A percentile compares a stretch with the other conserved stretches of the same genome.
These are phyloP conservation scores for Tachyglossus aculeatus DNA, from an alignment of 2,797 vertebrate species.

Conservation along the genomic window DNA sequence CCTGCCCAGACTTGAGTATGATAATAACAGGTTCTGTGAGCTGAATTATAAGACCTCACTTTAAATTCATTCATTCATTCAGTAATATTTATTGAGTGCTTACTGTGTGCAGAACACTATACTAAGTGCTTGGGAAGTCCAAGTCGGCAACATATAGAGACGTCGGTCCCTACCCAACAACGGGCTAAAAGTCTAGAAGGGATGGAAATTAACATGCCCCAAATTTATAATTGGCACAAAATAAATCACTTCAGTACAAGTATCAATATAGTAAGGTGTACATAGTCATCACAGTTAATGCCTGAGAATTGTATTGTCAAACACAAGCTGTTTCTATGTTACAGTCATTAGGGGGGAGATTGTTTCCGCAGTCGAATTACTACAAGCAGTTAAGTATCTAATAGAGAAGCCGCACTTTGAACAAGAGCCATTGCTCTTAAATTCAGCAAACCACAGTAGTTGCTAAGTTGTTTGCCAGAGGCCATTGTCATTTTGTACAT, in stretches of 20 bases:
- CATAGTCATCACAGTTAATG: slow-evolving; percentile 16
- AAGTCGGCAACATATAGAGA: too few species aligned
- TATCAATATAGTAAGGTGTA: slow-evolving; percentile 1
- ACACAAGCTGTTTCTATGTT: slow-evolving; percentile 6
- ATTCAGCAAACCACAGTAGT: neutral
- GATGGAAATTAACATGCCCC: slow-evolving; percentile 25
- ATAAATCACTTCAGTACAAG: slow-evolving; percentile 13
- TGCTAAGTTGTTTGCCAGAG: slow-evolving; percentile 25
- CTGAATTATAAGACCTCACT: too few species aligned
- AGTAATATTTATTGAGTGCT: too few species aligned
- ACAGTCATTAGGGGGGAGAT: slow-evolving; percentile 13
- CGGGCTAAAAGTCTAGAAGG: too few species aligned
- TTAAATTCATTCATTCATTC: too few species aligned
- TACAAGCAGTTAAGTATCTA: slow-evolving; percentile 27
- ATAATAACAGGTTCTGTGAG: too few species aligned
- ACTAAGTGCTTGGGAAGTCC: too few species aligned
- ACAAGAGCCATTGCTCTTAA: slow-evolving; percentile 32
- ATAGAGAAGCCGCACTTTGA: slow-evolving; percentile 2
- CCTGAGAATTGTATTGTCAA: neutral
- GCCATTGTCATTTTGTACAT: neutral
- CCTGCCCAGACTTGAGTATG: neutral
- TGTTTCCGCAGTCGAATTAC: neutral
- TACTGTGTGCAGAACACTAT: too few species aligned
- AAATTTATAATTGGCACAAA: slow-evolving; percentile 12
- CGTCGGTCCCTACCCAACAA: too few species aligned